phyloP scores from a whole-genome alignment of 2,113 vertebrate genomes.

The Loxodonta africana region DNA sequence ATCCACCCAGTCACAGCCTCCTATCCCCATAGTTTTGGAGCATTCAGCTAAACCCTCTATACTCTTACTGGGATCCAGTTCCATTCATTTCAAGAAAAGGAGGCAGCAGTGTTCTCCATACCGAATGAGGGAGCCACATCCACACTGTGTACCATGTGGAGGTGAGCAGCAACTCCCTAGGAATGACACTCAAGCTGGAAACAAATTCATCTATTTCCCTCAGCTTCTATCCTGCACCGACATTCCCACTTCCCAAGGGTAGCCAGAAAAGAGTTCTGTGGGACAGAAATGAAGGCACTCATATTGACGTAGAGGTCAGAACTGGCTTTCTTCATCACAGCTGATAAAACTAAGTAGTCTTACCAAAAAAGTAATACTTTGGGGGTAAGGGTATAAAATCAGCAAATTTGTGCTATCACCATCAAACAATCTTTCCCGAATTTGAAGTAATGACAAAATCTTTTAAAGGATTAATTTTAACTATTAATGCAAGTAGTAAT shows the following conservation, averaged over 20 bases:
- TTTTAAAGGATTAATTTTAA: slow-evolving; percentile 32
- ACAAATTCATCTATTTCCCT: neutral
- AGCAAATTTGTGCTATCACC: neutral
- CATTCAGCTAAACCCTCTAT: neutral
- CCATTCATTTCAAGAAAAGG: neutral
- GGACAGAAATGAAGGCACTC: neutral
- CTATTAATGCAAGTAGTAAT: neutral
- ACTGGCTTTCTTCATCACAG: neutral
- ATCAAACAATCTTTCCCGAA: neutral
- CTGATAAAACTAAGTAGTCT: neutral
- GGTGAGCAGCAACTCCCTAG: neutral
- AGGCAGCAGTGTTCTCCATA: neutral
- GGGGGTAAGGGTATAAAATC: neutral
- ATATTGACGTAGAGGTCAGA: neutral
- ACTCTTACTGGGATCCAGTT: neutral
- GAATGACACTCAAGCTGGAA: neutral
- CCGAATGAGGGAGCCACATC: neutral
- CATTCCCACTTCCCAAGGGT: neutral
- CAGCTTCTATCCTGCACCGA: neutral
- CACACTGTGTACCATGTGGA: neutral
- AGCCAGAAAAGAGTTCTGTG: neutral
- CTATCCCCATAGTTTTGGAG: accelerated
- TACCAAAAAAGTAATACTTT: neutral
- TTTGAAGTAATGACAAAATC: neutral
- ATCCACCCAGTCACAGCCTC: neutral